Percentiles rank a stretch among this genome's conserved stretches.
Evolutionary conservation across 2,888 invertebrate species (phyloP).

Genomic region (Perdita meconis): DNA sequence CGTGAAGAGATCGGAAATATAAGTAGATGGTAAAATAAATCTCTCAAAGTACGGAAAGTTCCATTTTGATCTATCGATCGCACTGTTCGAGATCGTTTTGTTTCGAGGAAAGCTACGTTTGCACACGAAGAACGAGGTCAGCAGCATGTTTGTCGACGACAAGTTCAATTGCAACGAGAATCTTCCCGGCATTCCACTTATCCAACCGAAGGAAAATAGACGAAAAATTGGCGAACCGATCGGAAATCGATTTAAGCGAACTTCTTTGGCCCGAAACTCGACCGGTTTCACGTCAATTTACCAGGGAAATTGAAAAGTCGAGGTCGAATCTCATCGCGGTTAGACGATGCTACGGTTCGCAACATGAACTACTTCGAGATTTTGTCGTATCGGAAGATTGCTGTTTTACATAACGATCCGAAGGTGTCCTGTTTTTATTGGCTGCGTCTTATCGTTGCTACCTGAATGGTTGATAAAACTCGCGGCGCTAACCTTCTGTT

Average conservation of each 20-base stretch:
- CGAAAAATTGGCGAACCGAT: constrained; percentile 24
- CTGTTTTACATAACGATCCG: constrained; percentile 28
- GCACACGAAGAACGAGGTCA: no score
- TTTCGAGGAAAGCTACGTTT: no score
- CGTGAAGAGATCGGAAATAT: no score
- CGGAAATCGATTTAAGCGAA: constrained; percentile 19
- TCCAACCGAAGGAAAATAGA: constrained; percentile 1
- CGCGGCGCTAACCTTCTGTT: constrained; percentile 4
- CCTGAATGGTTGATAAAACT: constrained; percentile 27
- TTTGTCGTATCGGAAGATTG: neutral
- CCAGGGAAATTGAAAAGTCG: constrained; percentile 43
- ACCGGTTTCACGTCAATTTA: constrained; percentile 14
- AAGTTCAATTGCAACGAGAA: neutral
- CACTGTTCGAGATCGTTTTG: no score
- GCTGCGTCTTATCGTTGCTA: constrained; percentile 12
- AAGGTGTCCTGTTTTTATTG: constrained; percentile 11
- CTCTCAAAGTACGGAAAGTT: no score
- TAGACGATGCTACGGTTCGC: neutral
- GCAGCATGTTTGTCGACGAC: neutral
- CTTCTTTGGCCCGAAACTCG: constrained; percentile 19
- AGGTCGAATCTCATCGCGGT: neutral
- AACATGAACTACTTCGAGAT: no score
- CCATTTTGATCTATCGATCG: no score
- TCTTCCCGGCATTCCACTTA: no score
- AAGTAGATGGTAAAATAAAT: no score